Conservation (phyloP, 2,797 vertebrate genomes). For the Gymnothorax reevesii region DNA sequence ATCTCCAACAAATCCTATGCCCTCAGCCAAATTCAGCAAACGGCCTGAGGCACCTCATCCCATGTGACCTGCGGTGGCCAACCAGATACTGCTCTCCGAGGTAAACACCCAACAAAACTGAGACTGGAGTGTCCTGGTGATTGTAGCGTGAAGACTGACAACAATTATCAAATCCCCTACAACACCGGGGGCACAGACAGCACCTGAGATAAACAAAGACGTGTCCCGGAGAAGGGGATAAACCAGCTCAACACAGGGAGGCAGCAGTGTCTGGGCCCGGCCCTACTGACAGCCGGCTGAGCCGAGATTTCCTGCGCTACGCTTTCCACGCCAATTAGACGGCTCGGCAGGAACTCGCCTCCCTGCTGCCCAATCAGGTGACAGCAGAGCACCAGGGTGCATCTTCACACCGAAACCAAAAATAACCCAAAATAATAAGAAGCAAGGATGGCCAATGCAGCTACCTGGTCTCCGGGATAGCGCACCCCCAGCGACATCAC, state of each 20-base stretch:
- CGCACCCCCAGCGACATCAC: not conserved
- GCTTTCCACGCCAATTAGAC: conserved; percentile 2
- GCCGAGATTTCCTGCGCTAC: not conserved
- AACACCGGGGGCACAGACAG: not conserved
- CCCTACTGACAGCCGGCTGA: conserved; percentile 25
- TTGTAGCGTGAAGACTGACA: not conserved
- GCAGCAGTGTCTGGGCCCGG: not conserved
- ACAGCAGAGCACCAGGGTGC: not conserved
- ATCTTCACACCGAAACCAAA: not conserved
- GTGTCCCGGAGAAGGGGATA: not conserved
- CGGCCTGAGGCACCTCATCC: not conserved
- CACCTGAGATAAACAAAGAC: not conserved
- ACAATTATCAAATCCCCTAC: not conserved
- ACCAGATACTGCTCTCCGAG: not conserved
- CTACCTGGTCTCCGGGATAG: not conserved
- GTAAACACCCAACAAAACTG: not conserved
- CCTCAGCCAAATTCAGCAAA: not conserved
- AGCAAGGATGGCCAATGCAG: not conserved
- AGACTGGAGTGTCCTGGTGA: not conserved
- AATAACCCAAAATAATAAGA: not conserved
- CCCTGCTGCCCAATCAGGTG: not conserved
- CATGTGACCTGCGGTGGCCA: not conserved
- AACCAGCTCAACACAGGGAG: not conserved
- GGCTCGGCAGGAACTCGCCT: not conserved
- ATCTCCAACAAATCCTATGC: conserved; percentile 31